phyloP scores from a whole-genome alignment of 1,140 invertebrate genomes.

The Drosophila nigrodunni region DNA sequence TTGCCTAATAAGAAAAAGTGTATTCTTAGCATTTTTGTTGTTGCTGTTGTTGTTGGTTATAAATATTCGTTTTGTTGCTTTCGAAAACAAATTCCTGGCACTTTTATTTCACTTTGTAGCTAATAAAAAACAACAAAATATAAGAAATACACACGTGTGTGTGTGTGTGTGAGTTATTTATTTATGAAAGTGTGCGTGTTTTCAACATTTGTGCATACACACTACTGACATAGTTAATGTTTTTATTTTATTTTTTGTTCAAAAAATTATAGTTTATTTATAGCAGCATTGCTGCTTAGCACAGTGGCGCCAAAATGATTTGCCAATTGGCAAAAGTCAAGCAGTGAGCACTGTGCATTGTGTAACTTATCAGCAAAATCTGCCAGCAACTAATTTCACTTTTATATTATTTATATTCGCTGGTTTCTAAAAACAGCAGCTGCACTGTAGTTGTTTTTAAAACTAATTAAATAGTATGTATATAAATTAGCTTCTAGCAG shows the following conservation, averaged over 20 bases:
- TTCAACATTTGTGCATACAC: constrained; percentile 72
- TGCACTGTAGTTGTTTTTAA: constrained; percentile 30
- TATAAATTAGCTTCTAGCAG: constrained; percentile 41
- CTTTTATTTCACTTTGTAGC: constrained; percentile 48
- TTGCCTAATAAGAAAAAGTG: constrained; percentile 59
- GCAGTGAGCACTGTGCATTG: not conserved
- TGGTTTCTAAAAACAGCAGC: constrained; percentile 12
- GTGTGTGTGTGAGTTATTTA: constrained; percentile 31
- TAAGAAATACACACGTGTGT: constrained; percentile 8
- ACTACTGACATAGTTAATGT: constrained; percentile 74
- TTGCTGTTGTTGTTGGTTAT: constrained; percentile 21
- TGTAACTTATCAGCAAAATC: constrained; percentile 31
- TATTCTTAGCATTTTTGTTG: constrained; percentile 50
- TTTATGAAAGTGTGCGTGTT: constrained; percentile 33
- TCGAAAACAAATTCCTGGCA: constrained; percentile 51
- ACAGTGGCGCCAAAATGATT: constrained; percentile 49
- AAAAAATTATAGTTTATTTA: constrained; percentile 39
- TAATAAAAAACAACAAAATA: constrained; percentile 26
- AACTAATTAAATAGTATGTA: constrained; percentile 29
- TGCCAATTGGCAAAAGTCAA: not conserved
- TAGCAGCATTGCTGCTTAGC: constrained; percentile 20
- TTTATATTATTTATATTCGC: constrained; percentile 26
- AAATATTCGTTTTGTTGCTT: constrained; percentile 46
- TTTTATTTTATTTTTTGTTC: constrained; percentile 30
- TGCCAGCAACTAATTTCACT: constrained; percentile 50